Conservation (phyloP, 2,888 invertebrate genomes). For the Limnephilus marmoratus region DNA sequence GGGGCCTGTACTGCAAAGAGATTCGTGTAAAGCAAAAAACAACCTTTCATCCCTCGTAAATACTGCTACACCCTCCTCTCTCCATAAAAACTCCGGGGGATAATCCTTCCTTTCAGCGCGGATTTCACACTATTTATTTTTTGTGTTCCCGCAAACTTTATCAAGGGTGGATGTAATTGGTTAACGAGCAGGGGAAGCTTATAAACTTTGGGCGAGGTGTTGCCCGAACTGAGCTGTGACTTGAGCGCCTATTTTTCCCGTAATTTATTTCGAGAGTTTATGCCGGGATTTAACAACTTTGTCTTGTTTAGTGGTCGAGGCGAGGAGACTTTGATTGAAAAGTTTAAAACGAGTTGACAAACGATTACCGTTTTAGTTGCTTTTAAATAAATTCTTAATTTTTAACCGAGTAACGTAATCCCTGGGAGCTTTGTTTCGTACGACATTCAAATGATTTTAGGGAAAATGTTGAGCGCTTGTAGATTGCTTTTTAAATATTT, state of each 20-base stretch:
- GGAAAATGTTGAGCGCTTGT: background rate
- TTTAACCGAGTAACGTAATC: background rate
- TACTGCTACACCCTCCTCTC: slow-evolving; percentile 50
- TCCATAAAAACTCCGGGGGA: slow-evolving; percentile 57
- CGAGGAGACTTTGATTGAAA: slow-evolving; percentile 55
- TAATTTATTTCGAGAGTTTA: slow-evolving; percentile 58
- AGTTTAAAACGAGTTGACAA: slow-evolving; percentile 26
- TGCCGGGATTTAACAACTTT: slow-evolving; percentile 55
- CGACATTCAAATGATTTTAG: background rate
- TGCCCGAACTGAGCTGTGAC: slow-evolving; percentile 49
- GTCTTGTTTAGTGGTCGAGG: slow-evolving; percentile 47
- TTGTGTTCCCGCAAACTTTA: slow-evolving; percentile 59
- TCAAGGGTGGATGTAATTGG: slow-evolving; percentile 65
- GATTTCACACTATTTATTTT: slow-evolving; percentile 63
- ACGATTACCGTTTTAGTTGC: slow-evolving; percentile 22
- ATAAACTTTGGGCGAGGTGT: slow-evolving; percentile 59
- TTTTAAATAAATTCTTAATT: slow-evolving; percentile 3
- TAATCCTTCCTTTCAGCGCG: slow-evolving; percentile 62
- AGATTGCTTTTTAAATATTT: slow-evolving; percentile 2
- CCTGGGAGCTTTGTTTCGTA: background rate
- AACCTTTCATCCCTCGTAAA: slow-evolving; percentile 52
- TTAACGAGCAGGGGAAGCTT: slow-evolving; percentile 65
- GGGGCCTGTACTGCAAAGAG: slow-evolving; percentile 22
- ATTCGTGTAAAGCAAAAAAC: slow-evolving; percentile 47
- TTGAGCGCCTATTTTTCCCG: slow-evolving; percentile 58